A percentile compares a stretch with the other conserved stretches of the same genome.
Conservation (phyloP, 2,888 invertebrate species). For the Emmelina monodactyla region DNA sequence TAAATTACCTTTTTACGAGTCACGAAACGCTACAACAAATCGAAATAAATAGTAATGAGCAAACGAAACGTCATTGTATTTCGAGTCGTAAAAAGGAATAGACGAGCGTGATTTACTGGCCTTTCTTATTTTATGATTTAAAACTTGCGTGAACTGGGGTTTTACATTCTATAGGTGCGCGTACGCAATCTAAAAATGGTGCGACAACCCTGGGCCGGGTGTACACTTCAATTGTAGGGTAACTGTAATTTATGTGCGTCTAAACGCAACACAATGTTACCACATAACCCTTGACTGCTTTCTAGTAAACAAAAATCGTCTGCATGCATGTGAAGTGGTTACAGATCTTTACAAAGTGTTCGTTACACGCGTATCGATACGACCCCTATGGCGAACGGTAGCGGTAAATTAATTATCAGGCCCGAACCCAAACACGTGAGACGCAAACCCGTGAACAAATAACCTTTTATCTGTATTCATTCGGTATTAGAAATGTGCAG, state of each 20-base stretch:
- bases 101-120: too few species aligned
- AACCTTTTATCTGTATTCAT: not conserved
- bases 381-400: constrained; percentile 23
- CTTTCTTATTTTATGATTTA: too few species aligned
- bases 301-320: constrained; percentile 34
- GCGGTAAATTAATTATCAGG: constrained; percentile 30
- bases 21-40: too few species aligned
- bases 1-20: too few species aligned
- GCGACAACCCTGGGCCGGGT: constrained; percentile 54
- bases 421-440: constrained; percentile 12
- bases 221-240: constrained; percentile 37
- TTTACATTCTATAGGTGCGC: constrained; percentile 47
- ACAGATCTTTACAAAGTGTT: constrained; percentile 14
- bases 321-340: constrained; percentile 19
- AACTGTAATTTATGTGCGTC: constrained; percentile 48
- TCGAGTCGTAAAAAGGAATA: too few species aligned
- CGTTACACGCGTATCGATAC: constrained; percentile 22
- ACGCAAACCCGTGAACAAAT: constrained; percentile 1
- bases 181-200: constrained; percentile 52
- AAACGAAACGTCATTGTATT: too few species aligned
- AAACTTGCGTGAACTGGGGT: too few species aligned
- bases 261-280: constrained; percentile 43
- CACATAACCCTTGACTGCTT: constrained; percentile 58
- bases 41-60: too few species aligned
- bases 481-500: constrained; percentile 13